A percentile compares a stretch with the other conserved stretches of the same genome.
These are phyloP conservation scores for Geodia barretti DNA, from an alignment of 37 sponge, comb jelly and placozoan species.

Conservation along the genomic window DNA sequence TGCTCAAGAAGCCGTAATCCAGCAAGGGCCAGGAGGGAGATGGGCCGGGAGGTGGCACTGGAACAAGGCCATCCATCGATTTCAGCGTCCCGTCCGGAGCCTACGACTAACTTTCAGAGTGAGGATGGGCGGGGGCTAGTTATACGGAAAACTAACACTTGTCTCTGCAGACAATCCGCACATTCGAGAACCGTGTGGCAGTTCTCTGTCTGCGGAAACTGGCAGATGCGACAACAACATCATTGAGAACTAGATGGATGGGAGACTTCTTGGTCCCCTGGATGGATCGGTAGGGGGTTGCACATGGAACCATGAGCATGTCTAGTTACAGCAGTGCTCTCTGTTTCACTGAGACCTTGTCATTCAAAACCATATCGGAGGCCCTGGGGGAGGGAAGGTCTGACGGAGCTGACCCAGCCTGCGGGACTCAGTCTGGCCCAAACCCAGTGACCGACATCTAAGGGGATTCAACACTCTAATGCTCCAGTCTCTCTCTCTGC, in stretches of 20 bases:
- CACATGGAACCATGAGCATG: neutral
- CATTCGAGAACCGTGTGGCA: constrained; percentile 93
- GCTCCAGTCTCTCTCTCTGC: constrained; percentile 88
- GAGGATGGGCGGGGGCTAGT: constrained; percentile 24
- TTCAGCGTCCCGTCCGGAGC: constrained; percentile 75
- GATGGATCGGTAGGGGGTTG: constrained; percentile 76
- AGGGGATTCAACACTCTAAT: constrained; percentile 59
- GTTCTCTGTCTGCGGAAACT: constrained; percentile 79
- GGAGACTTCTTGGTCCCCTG: constrained; percentile 68
- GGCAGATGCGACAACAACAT: constrained; percentile 96
- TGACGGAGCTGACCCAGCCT: constrained; percentile 63
- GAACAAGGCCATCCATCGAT: constrained; percentile 87
- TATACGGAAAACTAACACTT: neutral
- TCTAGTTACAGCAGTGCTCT: neutral
- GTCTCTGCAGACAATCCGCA: constrained; percentile 76
- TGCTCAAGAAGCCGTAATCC: constrained; percentile 66
- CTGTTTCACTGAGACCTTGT: constrained; percentile 62
- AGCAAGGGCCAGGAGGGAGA: constrained; percentile 89
- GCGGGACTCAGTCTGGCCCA: constrained; percentile 87
- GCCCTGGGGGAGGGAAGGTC: constrained; percentile 77
- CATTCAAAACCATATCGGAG: constrained; percentile 91
- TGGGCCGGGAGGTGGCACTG: constrained; percentile 82
- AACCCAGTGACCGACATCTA: constrained; percentile 66
- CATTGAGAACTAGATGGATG: constrained; percentile 82
- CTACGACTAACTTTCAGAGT: constrained; percentile 93